Evolutionary conservation across 2,888 invertebrate species (phyloP), one percentile per base, ranked within the genome.

Genomic region (Leptopilina syphax): DNA sequence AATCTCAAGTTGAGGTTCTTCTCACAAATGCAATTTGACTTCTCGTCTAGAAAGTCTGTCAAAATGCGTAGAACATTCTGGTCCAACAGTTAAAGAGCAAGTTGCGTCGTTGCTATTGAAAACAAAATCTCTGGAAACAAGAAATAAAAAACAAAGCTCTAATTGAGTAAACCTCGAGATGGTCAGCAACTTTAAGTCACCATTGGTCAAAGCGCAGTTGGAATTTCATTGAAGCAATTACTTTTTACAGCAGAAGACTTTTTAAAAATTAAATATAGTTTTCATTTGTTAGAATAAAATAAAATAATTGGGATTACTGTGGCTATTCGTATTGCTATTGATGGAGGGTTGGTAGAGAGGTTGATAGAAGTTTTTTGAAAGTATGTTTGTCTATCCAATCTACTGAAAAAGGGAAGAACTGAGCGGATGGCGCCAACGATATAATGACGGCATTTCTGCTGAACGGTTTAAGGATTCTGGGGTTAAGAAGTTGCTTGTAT

Each of bases 331-430:
- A 4, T 65, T 18, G 18, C 27, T 65, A 65, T 18, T 18, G 18
- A 18, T 18, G 18, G 18, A 18, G 18, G 18, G 18, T 18, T 18
- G 18, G 18, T 18, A 18, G 18, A 18, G 18, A 18, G 18, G 18
- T 18, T 18, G 18, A 18, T 18, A 18, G 18, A 27, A 9, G 24
- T 18, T 78, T 78, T 18, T 47, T 80, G 18, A 78, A 80, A 9
- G 65, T 80, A 10, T 80, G 76, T 27, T 41, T 80, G 12, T 76
- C 78, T 0, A 63, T 80, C 7, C 76, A 80, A 76, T 63, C 80
- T 27, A 76, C 24, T 50, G 68, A 18, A 68, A 47, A 24, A n/a
- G n/a, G 10, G 10, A 47, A 10, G 24, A 47, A 47, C 7, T 70
- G 6, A 41, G 65, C 12, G 9, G 8, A 3, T 1, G 47, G 34